These are phyloP conservation scores for Agapornis roseicollis DNA, from an alignment of 2,113 vertebrate genomes.

Conservation along the genomic window DNA sequence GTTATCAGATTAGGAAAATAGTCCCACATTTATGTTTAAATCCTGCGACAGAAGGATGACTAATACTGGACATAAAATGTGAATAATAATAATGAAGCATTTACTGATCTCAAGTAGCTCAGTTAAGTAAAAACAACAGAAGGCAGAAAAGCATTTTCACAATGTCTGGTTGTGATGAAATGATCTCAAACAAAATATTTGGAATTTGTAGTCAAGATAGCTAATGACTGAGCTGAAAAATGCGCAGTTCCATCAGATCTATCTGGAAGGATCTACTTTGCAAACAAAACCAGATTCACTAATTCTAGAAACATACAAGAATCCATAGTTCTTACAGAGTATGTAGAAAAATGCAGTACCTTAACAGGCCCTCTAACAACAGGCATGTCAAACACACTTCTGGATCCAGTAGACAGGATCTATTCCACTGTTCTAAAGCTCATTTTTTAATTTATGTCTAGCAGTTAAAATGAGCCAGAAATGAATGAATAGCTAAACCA, in stretches of 20 bases:
- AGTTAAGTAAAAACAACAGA: neutral
- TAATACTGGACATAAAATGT: neutral
- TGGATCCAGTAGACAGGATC: neutral
- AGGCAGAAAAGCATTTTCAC: neutral
- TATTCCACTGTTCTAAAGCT: neutral
- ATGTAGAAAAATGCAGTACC: neutral
- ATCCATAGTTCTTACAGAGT: neutral
- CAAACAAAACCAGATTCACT: neutral
- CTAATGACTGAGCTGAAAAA: neutral
- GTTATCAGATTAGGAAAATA: neutral
- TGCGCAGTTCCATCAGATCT: neutral
- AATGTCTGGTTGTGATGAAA: neutral
- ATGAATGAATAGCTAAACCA: neutral
- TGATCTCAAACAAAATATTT: neutral
- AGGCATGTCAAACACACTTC: neutral
- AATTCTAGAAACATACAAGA: neutral
- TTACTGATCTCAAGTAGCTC: neutral
- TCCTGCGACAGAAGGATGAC: neutral
- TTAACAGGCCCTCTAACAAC: neutral
- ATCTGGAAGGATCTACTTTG: neutral
- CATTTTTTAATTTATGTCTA: neutral
- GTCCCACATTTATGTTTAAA: neutral
- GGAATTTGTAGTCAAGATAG: neutral
- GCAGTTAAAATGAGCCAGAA: constrained; percentile 5
- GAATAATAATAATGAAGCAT: neutral